Conservation (phyloP, 2,888 invertebrate genomes). For the Synanthedon tipuliformis region DNA sequence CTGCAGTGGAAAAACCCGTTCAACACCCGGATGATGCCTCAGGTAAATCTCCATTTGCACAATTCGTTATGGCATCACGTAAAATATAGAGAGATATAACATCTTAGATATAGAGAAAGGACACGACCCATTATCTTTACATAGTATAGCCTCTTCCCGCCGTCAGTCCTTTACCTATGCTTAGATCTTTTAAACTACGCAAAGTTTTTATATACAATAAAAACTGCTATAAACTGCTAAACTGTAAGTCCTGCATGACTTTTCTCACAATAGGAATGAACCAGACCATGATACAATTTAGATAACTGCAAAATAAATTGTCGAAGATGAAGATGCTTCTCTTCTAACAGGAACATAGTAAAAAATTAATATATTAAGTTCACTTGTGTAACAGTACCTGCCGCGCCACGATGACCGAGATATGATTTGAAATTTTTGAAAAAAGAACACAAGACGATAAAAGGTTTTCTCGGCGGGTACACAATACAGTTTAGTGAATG, state of each 20-base stretch:
- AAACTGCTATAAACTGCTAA: too few species aligned
- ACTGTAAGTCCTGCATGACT: constrained; percentile 18
- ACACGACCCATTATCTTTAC: too few species aligned
- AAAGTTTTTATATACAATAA: too few species aligned
- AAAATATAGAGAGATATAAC: too few species aligned
- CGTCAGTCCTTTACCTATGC: too few species aligned
- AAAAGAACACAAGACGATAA: constrained; percentile 33
- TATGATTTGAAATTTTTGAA: constrained; percentile 38
- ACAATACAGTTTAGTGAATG: constrained; percentile 34
- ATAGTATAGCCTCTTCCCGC: too few species aligned
- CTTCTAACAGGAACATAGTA: constrained; percentile 16
- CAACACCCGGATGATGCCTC: constrained; percentile 7
- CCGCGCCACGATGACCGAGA: constrained; percentile 37
- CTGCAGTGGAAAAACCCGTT: not conserved
- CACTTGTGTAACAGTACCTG: constrained; percentile 41
- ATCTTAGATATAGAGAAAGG: too few species aligned
- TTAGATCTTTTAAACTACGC: too few species aligned
- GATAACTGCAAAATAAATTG: constrained; percentile 32
- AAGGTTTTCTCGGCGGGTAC: constrained; percentile 24
- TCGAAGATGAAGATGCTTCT: constrained; percentile 15
- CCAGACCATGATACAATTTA: constrained; percentile 33
- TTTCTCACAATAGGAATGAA: constrained; percentile 22
- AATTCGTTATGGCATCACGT: too few species aligned
- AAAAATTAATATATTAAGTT: constrained; percentile 35
- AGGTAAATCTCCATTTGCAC: not conserved